Evolutionary conservation across 1,140 invertebrate genomes (phyloP).

Genomic region (Thaumatotibia leucotreta): DNA sequence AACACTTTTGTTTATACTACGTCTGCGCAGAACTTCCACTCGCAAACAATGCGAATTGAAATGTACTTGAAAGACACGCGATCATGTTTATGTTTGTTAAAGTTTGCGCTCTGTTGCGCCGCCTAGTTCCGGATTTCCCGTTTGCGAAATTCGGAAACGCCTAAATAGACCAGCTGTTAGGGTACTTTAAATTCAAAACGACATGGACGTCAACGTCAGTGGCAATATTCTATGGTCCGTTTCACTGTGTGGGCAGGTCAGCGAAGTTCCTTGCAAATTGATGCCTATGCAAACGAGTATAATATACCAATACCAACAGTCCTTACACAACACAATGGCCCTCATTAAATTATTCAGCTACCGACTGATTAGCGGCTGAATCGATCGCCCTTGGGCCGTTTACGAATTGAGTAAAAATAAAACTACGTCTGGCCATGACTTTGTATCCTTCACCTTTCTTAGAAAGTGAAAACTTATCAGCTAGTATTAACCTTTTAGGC

Average conservation of each 20-base stretch:
- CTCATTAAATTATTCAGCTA: conserved; percentile 7
- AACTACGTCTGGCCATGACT: not conserved
- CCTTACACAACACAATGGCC: conserved; percentile 11
- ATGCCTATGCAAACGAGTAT: not conserved
- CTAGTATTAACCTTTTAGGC: not conserved
- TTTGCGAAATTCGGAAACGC: not conserved
- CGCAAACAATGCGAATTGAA: not conserved
- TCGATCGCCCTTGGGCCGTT: conserved; percentile 1
- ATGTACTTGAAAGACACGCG: not conserved
- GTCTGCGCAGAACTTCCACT: conserved; percentile 15
- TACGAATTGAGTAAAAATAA: not conserved
- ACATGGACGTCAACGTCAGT: too few species aligned
- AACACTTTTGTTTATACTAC: conserved; percentile 40
- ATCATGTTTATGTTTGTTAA: conserved; percentile 4
- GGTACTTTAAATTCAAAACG: not conserved
- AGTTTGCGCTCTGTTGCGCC: not conserved
- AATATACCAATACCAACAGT: not conserved
- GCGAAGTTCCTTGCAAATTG: not conserved
- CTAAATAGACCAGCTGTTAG: not conserved
- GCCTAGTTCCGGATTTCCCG: not conserved
- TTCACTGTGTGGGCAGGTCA: not conserved
- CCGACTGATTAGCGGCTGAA: not conserved
- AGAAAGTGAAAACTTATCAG: conserved; percentile 4
- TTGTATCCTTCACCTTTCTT: not conserved
- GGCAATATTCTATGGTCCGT: not conserved